Percentiles rank a stretch among this genome's conserved stretches.
phyloP scores from a whole-genome alignment of 1,140 invertebrate genomes.

The Drosophila baimaii region DNA sequence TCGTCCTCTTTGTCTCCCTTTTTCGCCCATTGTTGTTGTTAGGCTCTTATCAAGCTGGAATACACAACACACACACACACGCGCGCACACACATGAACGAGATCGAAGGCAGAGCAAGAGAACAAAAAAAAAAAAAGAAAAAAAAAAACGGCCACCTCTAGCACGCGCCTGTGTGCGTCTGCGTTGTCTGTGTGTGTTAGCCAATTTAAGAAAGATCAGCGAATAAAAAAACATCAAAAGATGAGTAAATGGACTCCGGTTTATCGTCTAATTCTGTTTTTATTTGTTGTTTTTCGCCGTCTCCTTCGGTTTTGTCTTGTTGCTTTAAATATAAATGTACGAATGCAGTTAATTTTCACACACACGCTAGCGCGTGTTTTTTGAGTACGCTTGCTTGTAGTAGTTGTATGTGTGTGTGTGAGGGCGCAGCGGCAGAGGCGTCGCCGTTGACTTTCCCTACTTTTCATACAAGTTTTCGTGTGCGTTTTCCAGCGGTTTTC shows the following conservation, averaged over 20 bases:
- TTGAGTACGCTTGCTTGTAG: constrained; percentile 16
- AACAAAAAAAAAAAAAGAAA: neutral
- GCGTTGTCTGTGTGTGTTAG: constrained; percentile 29
- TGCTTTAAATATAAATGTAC: neutral
- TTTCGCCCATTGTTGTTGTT: constrained; percentile 32
- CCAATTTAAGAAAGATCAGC: constrained; percentile 23
- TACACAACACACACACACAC: constrained; percentile 43
- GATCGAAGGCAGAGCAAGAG: constrained; percentile 18
- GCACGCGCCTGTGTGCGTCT: constrained; percentile 3
- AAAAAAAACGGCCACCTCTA: constrained; percentile 9
- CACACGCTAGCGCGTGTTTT: constrained; percentile 38
- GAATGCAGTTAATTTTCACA: constrained; percentile 39
- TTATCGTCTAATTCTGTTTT: constrained; percentile 1
- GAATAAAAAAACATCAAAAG: constrained; percentile 3
- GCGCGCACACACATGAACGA: constrained; percentile 2
- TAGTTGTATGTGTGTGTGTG: constrained; percentile 26
- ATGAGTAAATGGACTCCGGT: neutral
- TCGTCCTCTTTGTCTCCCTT: neutral
- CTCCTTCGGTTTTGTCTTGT: constrained; percentile 7
- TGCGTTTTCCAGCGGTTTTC: constrained; percentile 48
- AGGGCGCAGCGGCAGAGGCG: constrained; percentile 30
- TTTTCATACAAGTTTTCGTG: constrained; percentile 62
- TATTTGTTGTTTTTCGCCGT: constrained; percentile 10
- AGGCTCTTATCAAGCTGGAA: constrained; percentile 48
- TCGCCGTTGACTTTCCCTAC: constrained; percentile 51